Conservation (phyloP, 2,888 invertebrate genomes). For the Brenthis ino region DNA sequence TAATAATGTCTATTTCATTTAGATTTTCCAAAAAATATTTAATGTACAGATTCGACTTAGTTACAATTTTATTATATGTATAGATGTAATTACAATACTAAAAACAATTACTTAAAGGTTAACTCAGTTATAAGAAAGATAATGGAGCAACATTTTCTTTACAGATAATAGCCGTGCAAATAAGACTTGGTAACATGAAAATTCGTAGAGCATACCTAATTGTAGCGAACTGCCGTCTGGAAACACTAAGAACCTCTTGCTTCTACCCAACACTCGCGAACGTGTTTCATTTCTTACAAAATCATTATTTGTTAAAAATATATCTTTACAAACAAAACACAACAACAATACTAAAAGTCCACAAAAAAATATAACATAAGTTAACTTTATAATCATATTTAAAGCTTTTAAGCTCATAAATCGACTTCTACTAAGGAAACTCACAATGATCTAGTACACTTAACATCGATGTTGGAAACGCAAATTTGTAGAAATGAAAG, state of each 20-base stretch:
- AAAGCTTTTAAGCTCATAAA: background rate
- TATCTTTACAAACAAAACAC: conserved; percentile 4
- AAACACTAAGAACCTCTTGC: conserved; percentile 83
- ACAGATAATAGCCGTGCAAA: background rate
- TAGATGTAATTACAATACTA: too few relatives aligned
- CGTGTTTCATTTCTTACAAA: conserved; percentile 48
- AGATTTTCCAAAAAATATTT: too few relatives aligned
- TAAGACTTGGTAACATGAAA: background rate
- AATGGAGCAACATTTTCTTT: background rate
- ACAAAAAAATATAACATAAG: background rate
- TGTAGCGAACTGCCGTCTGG: conserved; percentile 84
- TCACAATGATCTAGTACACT: conserved; percentile 57
- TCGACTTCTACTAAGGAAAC: conserved; percentile 40
- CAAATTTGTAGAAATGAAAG: conserved; percentile 63
- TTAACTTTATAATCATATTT: conserved; percentile 1
- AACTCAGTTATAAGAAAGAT: background rate
- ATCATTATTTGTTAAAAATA: conserved; percentile 10
- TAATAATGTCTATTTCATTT: too few relatives aligned
- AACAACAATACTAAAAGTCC: background rate
- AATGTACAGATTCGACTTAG: too few relatives aligned
- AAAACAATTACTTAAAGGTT: background rate
- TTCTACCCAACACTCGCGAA: conserved; percentile 71
- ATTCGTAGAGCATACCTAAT: conserved; percentile 69
- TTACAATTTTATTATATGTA: too few relatives aligned
- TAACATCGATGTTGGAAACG: conserved; percentile 44